phyloP scores from a whole-genome alignment of 2,888 invertebrate genomes.

The Tenthredo mesomela region DNA sequence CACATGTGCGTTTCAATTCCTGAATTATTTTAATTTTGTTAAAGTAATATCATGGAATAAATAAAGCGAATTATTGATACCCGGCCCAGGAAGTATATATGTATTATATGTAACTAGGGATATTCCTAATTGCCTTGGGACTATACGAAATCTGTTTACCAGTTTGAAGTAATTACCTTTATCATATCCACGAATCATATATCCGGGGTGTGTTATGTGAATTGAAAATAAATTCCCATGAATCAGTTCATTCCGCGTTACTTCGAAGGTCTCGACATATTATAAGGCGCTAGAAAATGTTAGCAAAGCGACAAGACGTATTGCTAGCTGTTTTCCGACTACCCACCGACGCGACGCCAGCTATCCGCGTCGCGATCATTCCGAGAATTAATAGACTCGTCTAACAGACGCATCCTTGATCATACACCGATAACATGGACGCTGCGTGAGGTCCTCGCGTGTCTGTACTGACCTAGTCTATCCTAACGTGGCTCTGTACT shows the following conservation, averaged over 20 bases:
- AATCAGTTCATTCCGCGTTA: constrained; percentile 26
- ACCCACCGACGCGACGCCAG: constrained; percentile 38
- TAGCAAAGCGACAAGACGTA: constrained; percentile 1
- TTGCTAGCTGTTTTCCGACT: constrained; percentile 31
- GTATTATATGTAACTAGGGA: too few species aligned
- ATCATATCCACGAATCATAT: constrained; percentile 26
- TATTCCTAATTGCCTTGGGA: not conserved
- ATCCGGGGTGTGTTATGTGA: constrained; percentile 20
- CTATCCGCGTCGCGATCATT: constrained; percentile 63
- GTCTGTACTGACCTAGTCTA: constrained; percentile 39
- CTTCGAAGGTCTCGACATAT: constrained; percentile 7
- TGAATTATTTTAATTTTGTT: not conserved
- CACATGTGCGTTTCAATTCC: not conserved
- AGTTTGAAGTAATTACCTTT: constrained; percentile 30
- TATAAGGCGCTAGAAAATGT: constrained; percentile 18
- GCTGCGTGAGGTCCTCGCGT: constrained; percentile 47
- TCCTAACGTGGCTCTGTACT: not conserved
- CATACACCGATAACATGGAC: constrained; percentile 49
- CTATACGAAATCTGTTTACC: not conserved
- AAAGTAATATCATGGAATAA: not conserved
- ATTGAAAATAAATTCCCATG: constrained; percentile 22
- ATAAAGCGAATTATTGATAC: not conserved
- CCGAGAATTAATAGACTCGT: constrained; percentile 65
- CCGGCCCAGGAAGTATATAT: too few species aligned
- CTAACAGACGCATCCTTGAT: constrained; percentile 52